Conservation (phyloP, 2,888 invertebrate species). For the Notodonta dromedarius region DNA sequence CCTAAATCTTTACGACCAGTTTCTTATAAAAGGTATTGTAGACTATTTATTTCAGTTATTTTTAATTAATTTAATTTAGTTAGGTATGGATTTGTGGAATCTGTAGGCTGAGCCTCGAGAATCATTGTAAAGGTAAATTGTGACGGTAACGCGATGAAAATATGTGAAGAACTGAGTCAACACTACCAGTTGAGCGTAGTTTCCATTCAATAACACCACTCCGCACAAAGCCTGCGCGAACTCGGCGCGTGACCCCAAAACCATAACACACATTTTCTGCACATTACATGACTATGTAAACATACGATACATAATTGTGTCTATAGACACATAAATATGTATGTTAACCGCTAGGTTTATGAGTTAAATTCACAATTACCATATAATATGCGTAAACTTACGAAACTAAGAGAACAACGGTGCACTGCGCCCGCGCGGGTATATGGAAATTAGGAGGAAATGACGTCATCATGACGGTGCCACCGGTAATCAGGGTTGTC, state of each 20-base stretch:
- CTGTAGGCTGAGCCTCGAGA: too few relatives aligned
- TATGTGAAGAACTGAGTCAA: not conserved
- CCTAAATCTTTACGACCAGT: too few relatives aligned
- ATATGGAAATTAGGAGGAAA: conserved; percentile 30
- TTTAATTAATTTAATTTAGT: too few relatives aligned
- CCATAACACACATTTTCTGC: conserved; percentile 3
- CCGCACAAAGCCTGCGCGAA: conserved; percentile 4
- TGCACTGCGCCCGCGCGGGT: conserved; percentile 9
- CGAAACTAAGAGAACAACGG: conserved; percentile 21
- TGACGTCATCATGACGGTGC: conserved; percentile 21
- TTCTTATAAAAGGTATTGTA: too few relatives aligned
- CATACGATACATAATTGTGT: conserved; percentile 3
- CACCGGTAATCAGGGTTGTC: conserved; percentile 27
- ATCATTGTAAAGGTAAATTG: too few relatives aligned
- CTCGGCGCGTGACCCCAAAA: not conserved
- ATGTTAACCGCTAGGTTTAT: not conserved
- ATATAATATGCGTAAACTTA: conserved; percentile 14
- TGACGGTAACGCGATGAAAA: not conserved
- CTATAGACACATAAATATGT: not conserved
- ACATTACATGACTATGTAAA: conserved; percentile 4
- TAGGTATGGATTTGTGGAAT: too few relatives aligned
- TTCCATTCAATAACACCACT: not conserved
- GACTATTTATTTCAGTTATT: too few relatives aligned
- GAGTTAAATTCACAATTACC: conserved; percentile 1
- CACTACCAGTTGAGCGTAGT: not conserved